phyloP scores from a whole-genome alignment of 2,888 invertebrate species.

The Chalcosyrphus nemorum region DNA sequence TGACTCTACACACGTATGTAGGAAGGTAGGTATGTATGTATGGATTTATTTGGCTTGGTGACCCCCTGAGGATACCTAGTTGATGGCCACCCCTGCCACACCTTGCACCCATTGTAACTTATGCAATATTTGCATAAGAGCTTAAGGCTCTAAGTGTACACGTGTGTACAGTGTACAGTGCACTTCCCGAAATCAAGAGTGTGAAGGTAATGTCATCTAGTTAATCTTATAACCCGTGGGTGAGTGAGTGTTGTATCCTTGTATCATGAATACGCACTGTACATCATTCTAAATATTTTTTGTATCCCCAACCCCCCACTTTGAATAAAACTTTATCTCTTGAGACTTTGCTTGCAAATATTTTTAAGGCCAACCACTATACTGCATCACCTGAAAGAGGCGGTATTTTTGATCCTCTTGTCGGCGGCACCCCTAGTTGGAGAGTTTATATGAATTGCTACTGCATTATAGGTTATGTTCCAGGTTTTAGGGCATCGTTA shows the following conservation, averaged over 20 bases:
- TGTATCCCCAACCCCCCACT: conserved; percentile 45
- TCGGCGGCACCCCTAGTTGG: conserved; percentile 11
- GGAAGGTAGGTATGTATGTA: no score
- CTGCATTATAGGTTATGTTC: conserved; percentile 44
- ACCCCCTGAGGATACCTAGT: conserved; percentile 5
- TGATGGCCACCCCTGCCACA: neutral
- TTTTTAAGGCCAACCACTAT: conserved; percentile 42
- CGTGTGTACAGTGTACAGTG: neutral
- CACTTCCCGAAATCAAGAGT: conserved; percentile 6
- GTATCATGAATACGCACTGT: conserved; percentile 20
- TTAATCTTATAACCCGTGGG: conserved; percentile 13
- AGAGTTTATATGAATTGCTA: conserved; percentile 46
- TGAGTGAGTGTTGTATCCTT: neutral
- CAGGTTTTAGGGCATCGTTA: conserved; percentile 57
- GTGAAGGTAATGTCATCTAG: conserved; percentile 34
- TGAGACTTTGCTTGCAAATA: conserved; percentile 49
- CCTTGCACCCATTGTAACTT: conserved; percentile 27
- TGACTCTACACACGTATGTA: neutral
- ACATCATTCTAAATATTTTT: conserved; percentile 56
- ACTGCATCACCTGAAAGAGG: conserved; percentile 48
- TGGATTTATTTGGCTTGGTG: no score
- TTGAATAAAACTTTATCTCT: conserved; percentile 55
- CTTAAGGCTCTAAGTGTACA: conserved; percentile 14
- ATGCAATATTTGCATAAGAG: conserved; percentile 44
- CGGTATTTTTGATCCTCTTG: conserved; percentile 7